phyloP scores from a whole-genome alignment of 1,140 invertebrate genomes.

The Alviniconcha marisindica region DNA sequence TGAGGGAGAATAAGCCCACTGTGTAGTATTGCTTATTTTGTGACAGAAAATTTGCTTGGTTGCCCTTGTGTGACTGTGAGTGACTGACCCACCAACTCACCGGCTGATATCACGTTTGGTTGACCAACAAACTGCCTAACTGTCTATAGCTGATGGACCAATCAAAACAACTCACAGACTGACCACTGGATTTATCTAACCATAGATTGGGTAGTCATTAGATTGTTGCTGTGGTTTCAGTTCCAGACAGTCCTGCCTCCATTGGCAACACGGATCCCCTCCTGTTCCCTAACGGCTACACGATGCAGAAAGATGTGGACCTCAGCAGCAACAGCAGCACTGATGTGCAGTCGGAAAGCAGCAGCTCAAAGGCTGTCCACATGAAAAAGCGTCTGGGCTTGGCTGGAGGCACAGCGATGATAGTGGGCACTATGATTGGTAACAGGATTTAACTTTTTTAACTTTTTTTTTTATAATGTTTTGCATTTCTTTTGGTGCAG shows the following conservation, averaged over 20 bases:
- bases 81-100: too few species aligned
- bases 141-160: too few species aligned
- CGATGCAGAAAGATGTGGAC: background rate
- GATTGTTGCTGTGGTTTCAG: background rate
- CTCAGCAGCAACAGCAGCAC: background rate
- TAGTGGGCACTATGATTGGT: slow-evolving; percentile 75
- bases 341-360: background rate
- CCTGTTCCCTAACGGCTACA: background rate
- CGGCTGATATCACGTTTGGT: too few species aligned
- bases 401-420: slow-evolving; percentile 61
- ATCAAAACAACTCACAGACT: too few species aligned
- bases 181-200: too few species aligned
- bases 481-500: too few species aligned
- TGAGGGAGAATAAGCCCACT: too few species aligned
- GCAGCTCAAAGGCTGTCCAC: slow-evolving; percentile 36
- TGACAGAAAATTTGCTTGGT: too few species aligned
- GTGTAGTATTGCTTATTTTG: too few species aligned
- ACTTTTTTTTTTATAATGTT: too few species aligned
- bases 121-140: too few species aligned
- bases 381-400: slow-evolving; percentile 62
- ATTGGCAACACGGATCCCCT: background rate
- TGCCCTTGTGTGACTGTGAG: too few species aligned
- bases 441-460: slow-evolving; percentile 7
- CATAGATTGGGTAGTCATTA: background rate
- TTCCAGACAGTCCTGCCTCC: background rate